Base-by-base conservation (phyloP, 2,113 vertebrate genomes). In the Donacobius atricapilla region DNA sequence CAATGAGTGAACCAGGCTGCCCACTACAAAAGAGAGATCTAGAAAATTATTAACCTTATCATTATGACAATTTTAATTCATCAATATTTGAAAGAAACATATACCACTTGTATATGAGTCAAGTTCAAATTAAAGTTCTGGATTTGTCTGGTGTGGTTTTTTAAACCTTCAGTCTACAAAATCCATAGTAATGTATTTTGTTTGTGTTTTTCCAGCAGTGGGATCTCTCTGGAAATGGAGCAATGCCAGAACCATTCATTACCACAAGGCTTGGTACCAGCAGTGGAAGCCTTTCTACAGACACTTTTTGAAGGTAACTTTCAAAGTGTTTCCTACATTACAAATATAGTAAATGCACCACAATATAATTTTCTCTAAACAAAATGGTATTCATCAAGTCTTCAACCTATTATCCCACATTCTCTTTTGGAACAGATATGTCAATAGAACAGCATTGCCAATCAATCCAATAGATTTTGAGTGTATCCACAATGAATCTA, bases 401-500 rank as follows among this genome's bases (percentile, higher is more conserved):
- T 92, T 93, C 73, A 93, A 39, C 37, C 63, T 84, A 83, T 92
- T 94, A 95, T 93, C 69, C 77, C 35, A 81, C 20, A 48, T 89
- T 87, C 61, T 76, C 71, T 81, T 94, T 72, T 53, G 80, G 81
- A 95, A 93, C 66, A 94, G 69, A 80, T 53, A n/a, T 78, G 56
- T 94, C 72, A 50, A 90, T 61, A 85, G n/a, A 92, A 94, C 64
- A 88, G 86, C 89, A 89, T 83, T 44, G 1, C 92, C 82, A 95
- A 93, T 95, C 96, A 96, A 96, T 93, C 51, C 11, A 0, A 96
- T 91, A 93, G 94, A 97, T 89, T 93, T 93, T 90, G 61, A 95
- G 88, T 30, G 64, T 84, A 93, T 92, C 79, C 31, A n/a, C 83
- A 85, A 88, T 86, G 45, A 75, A 84, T 89, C 78, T 73, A 70